A percentile compares a stretch with the other conserved stretches of the same genome.
Conservation (phyloP, 1,140 invertebrate species). For the Bombus pyrosoma region DNA sequence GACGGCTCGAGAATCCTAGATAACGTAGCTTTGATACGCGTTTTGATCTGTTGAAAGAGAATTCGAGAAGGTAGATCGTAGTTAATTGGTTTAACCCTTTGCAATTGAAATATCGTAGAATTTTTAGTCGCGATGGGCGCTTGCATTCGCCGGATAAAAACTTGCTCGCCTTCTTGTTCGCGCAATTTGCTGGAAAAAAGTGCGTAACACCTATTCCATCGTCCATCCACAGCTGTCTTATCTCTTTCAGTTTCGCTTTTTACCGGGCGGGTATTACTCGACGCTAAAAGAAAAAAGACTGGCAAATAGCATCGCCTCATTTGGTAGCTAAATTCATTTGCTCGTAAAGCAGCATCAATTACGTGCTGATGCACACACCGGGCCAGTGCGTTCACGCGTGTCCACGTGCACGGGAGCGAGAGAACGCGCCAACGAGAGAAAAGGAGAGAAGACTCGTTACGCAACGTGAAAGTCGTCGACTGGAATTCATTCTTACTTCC, state of each 20-base stretch:
- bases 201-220: no score
- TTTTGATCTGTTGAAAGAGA: no score
- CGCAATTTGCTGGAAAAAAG: background rate
- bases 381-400: background rate
- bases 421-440: background rate
- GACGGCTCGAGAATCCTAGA: no score
- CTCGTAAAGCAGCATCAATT: background rate
- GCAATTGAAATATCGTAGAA: no score
- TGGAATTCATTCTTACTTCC: slow-evolving; percentile 73
- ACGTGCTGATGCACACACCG: background rate
- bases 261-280: no score
- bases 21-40: no score
- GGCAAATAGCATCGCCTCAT: background rate
- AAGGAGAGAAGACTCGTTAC: slow-evolving; percentile 39
- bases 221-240: no score
- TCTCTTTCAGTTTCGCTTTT: slow-evolving; percentile 1
- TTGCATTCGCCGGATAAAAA: background rate
- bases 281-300: no score
- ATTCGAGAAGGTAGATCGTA: no score
- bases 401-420: background rate
- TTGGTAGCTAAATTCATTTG: slow-evolving; percentile 27
- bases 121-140: no score
- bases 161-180: background rate
- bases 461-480: slow-evolving; percentile 63
- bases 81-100: no score